A percentile compares a stretch with the other conserved stretches of the same genome.
These are phyloP conservation scores for Lepidochrysops patricia DNA, from an alignment of 2,888 invertebrate genomes.

Conservation along the genomic window DNA sequence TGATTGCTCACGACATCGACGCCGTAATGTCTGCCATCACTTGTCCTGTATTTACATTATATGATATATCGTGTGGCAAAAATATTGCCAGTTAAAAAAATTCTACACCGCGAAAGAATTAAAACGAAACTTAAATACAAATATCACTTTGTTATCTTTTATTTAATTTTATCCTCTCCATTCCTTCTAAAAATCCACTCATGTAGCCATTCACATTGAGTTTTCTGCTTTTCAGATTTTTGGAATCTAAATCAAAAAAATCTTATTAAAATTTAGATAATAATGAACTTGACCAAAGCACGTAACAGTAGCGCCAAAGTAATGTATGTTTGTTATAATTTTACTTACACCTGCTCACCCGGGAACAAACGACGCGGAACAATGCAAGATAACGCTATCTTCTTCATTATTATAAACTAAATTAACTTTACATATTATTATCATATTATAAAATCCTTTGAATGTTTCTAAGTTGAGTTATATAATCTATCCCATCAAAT, in stretches of 20 bases:
- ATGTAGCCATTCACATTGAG: too few species aligned
- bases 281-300: neutral
- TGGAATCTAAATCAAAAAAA: too few species aligned
- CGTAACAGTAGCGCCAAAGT: neutral
- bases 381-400: constrained; percentile 6
- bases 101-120: too few species aligned
- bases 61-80: constrained; percentile 23
- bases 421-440: neutral
- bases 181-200: too few species aligned
- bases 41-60: constrained; percentile 26
- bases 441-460: neutral
- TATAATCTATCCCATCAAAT: neutral
- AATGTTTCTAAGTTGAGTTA: neutral
- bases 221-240: too few species aligned
- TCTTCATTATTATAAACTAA: neutral
- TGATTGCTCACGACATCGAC: constrained; percentile 27
- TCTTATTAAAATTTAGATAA: neutral
- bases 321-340: neutral
- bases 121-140: too few species aligned
- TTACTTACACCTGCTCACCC: neutral
- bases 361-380: neutral
- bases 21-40: constrained; percentile 38
- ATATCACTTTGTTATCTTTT: too few species aligned
- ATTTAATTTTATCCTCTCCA: too few species aligned
- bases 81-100: neutral